phyloP scores from a whole-genome alignment of 2,113 vertebrate genomes.

The Raja brachyura region DNA sequence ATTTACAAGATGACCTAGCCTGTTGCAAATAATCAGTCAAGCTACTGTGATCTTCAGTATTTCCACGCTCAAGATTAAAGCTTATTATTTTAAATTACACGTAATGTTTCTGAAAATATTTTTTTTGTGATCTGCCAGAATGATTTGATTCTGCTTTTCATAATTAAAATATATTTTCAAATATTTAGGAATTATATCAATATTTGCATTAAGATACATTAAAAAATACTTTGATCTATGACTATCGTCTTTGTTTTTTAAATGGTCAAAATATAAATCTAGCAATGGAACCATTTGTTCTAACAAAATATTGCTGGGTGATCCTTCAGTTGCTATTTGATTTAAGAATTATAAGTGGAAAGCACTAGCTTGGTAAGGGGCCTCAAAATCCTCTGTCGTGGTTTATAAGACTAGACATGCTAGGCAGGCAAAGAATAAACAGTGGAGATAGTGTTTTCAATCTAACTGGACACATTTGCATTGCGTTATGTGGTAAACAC shows the following conservation, averaged over 20 bases:
- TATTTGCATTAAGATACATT: not conserved
- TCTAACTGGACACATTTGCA: slow-evolving; percentile 16
- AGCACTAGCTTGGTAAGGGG: not conserved
- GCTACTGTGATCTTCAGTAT: not conserved
- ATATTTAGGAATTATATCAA: not conserved
- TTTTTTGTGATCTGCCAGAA: not conserved
- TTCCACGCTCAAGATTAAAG: not conserved
- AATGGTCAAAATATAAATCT: not conserved
- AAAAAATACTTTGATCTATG: not conserved
- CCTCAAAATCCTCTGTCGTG: not conserved
- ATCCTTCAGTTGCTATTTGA: not conserved
- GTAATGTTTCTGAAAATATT: not conserved
- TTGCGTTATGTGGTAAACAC: not conserved
- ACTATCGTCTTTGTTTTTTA: not conserved
- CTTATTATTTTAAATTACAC: slow-evolving; percentile 9
- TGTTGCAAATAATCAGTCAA: not conserved
- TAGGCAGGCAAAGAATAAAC: not conserved
- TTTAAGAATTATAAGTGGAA: slow-evolving; percentile 16
- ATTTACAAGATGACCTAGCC: not conserved
- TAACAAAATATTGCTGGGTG: not conserved
- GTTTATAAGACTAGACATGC: not conserved
- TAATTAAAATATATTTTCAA: not conserved
- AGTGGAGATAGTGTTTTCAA: slow-evolving; percentile 20
- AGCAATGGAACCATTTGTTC: not conserved
- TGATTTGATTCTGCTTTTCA: not conserved